Base-by-base conservation (phyloP, 1,140 invertebrate species). In the Paraescarpia echinospica region DNA sequence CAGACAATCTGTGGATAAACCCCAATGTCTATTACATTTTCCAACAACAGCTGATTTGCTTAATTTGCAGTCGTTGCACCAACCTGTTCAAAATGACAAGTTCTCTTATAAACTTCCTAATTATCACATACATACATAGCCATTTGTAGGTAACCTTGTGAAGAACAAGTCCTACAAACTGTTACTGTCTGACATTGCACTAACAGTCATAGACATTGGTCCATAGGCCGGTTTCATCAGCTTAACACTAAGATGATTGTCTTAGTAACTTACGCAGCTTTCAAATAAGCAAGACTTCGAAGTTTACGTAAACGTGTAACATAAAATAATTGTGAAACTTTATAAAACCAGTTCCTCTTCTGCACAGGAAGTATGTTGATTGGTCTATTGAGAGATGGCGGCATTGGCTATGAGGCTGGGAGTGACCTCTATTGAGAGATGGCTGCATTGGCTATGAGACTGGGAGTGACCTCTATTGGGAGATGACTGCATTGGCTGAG, bases 401-500 rank as follows among this genome's bases (percentile, higher is more conserved):
- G n/a, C n/a, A n/a, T n/a, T n/a, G n/a, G n/a, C n/a, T n/a, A n/a
- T n/a, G n/a, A n/a, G n/a, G n/a, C n/a, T n/a, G n/a, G n/a, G n/a
- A n/a, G n/a, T n/a, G n/a, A n/a, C n/a, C n/a, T n/a, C n/a, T n/a
- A n/a, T n/a, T 51, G 48, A 51, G 48, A 8, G 0, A 51, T 51
- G 48, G 48, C 48, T 93, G 91, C 93, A 94, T 93, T 6, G 96
- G 96, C 93, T 95, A 96, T 2, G 95, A 92, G 93, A 94, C 91
- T n/a, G 91, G 33, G 91, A 33, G 33, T 34, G 33, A n/a, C n/a
- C n/a, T n/a, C n/a, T n/a, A n/a, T n/a, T n/a, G n/a, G n/a, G n/a
- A n/a, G n/a, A n/a, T n/a, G n/a, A n/a, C n/a, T n/a, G n/a, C n/a
- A n/a, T n/a, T n/a, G n/a, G n/a, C n/a, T n/a, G n/a, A n/a, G n/a